Evolutionary conservation across 2,888 invertebrate species (phyloP).

Genomic region (Pristionchus exspectatus): DNA sequence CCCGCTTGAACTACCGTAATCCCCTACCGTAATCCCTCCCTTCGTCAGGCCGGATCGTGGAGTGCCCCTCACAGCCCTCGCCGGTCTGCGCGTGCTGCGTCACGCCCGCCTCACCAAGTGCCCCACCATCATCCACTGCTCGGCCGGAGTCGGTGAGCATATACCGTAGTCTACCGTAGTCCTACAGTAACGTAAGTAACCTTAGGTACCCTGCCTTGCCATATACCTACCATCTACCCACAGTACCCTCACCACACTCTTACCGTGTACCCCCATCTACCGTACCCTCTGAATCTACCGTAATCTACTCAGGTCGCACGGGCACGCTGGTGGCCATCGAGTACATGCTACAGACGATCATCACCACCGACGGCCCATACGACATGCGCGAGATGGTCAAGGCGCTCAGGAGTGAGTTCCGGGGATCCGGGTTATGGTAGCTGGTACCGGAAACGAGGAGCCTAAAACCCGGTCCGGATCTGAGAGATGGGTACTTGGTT

Average conservation of each 20-base stretch:
- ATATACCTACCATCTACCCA: background rate
- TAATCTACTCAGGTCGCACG: constrained; percentile 11
- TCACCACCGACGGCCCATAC: background rate
- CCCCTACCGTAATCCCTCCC: background rate
- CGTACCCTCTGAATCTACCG: background rate
- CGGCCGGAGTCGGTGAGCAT: constrained; percentile 49
- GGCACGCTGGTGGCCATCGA: constrained; percentile 45
- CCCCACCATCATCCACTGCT: constrained; percentile 42
- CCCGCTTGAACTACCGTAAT: background rate
- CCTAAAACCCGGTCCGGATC: too few relatives aligned
- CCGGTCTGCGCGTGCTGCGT: constrained; percentile 38
- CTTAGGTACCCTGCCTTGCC: background rate
- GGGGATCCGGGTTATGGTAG: background rate
- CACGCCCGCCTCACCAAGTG: constrained; percentile 49
- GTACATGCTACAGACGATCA: constrained; percentile 46
- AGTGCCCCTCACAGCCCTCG: background rate
- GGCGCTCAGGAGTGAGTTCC: constrained; percentile 24
- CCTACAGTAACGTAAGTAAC: background rate
- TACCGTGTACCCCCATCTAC: background rate
- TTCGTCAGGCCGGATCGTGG: constrained; percentile 45
- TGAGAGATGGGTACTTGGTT: too few relatives aligned
- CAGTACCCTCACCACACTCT: background rate
- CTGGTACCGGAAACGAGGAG: background rate
- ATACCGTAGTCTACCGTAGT: background rate
- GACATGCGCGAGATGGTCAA: constrained; percentile 44